phyloP scores from a whole-genome alignment of 53 echinoderm and acorn worm genomes.

The Temnopleurus reevesii region DNA sequence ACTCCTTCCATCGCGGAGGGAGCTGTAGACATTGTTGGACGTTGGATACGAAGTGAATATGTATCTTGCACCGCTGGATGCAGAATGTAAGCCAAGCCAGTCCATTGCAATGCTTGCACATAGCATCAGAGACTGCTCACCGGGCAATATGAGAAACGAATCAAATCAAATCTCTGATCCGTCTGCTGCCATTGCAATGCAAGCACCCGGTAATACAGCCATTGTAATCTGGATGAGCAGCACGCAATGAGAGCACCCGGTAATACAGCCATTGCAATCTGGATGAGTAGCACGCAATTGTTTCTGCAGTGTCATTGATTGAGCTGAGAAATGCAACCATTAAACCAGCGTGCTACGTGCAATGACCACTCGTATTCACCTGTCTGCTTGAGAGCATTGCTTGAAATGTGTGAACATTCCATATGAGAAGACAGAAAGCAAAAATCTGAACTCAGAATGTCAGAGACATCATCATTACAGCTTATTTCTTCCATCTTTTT shows the following conservation, averaged over 20 bases:
- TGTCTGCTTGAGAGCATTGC: neutral
- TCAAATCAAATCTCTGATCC: neutral
- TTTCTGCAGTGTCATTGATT: neutral
- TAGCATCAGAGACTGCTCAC: neutral
- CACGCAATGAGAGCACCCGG: slow-evolving; percentile 16
- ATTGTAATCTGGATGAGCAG: neutral
- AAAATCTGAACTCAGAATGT: neutral
- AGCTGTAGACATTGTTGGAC: neutral
- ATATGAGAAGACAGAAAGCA: neutral
- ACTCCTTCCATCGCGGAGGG: neutral
- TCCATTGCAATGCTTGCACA: neutral
- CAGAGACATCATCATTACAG: neutral
- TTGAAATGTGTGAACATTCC: slow-evolving; percentile 1
- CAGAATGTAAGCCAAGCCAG: neutral
- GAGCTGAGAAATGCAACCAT: neutral
- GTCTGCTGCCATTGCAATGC: neutral
- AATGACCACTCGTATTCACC: neutral
- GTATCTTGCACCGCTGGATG: neutral
- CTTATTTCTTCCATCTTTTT: neutral
- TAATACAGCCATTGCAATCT: neutral
- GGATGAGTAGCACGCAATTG: neutral
- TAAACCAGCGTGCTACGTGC: neutral
- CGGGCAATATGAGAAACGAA: neutral
- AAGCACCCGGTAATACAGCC: slow-evolving; percentile 2
- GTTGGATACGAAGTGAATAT: neutral